A percentile compares a stretch with the other conserved stretches of the same genome.
Evolutionary conservation across 2,113 vertebrate genomes (phyloP).

Genomic region (Petrocephalus zakoni): DNA sequence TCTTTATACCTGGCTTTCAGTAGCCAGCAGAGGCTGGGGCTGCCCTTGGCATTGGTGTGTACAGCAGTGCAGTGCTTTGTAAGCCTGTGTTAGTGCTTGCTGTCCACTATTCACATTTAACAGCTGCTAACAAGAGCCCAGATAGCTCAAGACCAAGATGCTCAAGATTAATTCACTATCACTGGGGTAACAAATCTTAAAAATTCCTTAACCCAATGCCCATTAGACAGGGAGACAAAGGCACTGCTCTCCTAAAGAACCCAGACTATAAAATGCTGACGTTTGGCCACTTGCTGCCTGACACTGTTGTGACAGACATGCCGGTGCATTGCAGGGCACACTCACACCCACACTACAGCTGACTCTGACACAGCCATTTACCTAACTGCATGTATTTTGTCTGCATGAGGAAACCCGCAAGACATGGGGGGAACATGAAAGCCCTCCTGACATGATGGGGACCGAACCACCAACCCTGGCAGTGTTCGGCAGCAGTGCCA

Average conservation of each 20-base stretch:
- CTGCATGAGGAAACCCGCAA: background rate
- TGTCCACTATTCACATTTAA: constrained; percentile 19
- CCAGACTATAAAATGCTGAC: constrained; percentile 43
- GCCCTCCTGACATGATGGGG: background rate
- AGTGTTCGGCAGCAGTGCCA: background rate
- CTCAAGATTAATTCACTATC: constrained; percentile 40
- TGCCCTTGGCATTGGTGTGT: background rate
- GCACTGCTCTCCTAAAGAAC: constrained; percentile 42
- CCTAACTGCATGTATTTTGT: background rate
- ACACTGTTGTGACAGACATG: constrained; percentile 31
- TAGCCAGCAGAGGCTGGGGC: background rate
- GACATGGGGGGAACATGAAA: background rate
- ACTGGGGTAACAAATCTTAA: constrained; percentile 63
- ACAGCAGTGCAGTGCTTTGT: constrained; percentile 22
- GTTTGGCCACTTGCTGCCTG: constrained; percentile 32
- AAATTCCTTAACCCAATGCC: constrained; percentile 49
- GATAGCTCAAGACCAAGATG: constrained; percentile 20
- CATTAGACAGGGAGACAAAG: constrained; percentile 54
- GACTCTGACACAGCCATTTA: background rate
- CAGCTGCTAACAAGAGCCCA: constrained; percentile 30
- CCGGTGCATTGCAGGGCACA: background rate
- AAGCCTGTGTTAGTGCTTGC: constrained; percentile 38
- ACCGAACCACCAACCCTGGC: background rate
- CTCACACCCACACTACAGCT: background rate
- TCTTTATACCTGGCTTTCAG: background rate